Conservation (phyloP, 2,888 invertebrate species). For the Tenthredo distinguenda region DNA sequence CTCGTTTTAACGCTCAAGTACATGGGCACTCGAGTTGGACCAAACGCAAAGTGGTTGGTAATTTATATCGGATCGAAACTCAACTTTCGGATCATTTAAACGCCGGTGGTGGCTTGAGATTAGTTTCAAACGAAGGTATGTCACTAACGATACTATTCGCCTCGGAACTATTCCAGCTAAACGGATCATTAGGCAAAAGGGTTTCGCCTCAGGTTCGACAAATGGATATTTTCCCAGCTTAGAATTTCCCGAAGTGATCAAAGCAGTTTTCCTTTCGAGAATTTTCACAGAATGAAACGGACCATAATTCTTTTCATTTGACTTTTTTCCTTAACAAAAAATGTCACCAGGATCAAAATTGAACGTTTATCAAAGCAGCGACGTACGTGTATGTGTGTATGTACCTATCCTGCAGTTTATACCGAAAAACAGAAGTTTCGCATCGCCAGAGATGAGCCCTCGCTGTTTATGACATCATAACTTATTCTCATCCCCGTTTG, state of each 20-base stretch:
- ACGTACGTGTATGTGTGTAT: not conserved
- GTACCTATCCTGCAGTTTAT: not conserved
- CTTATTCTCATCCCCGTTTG: slow-evolving; percentile 36
- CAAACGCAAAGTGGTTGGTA: slow-evolving; percentile 35
- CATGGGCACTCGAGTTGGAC: slow-evolving; percentile 21
- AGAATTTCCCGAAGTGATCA: not conserved
- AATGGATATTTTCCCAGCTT: not conserved
- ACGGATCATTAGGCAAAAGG: slow-evolving; percentile 39
- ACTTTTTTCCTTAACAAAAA: not conserved
- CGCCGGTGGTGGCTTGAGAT: not conserved
- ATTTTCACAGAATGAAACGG: not conserved
- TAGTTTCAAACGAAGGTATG: slow-evolving; percentile 18
- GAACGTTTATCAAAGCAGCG: slow-evolving; percentile 3
- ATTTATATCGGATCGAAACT: slow-evolving; percentile 38
- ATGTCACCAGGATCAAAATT: not conserved
- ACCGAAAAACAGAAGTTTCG: slow-evolving; percentile 3
- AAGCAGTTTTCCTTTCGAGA: not conserved
- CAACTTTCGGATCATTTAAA: slow-evolving; percentile 31
- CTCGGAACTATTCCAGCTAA: not conserved
- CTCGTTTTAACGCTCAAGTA: slow-evolving; percentile 28
- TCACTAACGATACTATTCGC: slow-evolving; percentile 37
- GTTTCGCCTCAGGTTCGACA: not conserved
- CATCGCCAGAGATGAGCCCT: slow-evolving; percentile 36
- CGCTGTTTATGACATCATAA: slow-evolving; percentile 45
- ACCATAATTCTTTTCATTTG: not conserved